A percentile compares a stretch with the other conserved stretches of the same genome.
These are phyloP conservation scores for Sitta carolinensis DNA, from an alignment of 2,797 vertebrate genomes.

Conservation along the genomic window DNA sequence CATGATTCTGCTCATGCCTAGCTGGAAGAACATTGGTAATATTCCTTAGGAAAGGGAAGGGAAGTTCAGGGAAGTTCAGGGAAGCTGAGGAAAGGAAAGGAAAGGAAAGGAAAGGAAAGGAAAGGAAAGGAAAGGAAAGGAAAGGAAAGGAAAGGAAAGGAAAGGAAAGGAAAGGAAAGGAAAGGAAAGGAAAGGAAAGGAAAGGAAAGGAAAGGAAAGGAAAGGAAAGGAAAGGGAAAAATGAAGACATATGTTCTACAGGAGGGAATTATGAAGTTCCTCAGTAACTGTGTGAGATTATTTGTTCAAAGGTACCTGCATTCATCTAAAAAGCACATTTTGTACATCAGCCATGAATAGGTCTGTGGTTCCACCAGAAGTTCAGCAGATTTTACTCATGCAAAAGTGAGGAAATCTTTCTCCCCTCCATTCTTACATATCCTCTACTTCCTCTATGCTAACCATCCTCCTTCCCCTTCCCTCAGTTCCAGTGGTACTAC, in stretches of 20 bases:
- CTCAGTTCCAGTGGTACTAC: not conserved
- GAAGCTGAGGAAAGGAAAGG: too few relatives aligned
- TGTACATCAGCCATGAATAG: not conserved
- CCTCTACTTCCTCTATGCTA: not conserved
- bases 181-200: not conserved
- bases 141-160: not conserved
- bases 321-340: not conserved
- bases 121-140: too few relatives aligned
- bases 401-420: not conserved
- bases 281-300: not conserved
- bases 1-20: rapidly evolving
- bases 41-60: too few relatives aligned
- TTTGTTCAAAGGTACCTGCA: not conserved
- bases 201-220: too few relatives aligned
- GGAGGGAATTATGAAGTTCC: not conserved
- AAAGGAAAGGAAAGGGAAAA: too few relatives aligned
- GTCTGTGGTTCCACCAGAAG: not conserved
- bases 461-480: not conserved
- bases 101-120: not conserved
- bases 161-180: too few relatives aligned
- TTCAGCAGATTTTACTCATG: not conserved
- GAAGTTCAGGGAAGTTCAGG: too few relatives aligned
- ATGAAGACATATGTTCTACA: not conserved
- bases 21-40: too few relatives aligned
- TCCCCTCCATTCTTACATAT: not conserved